phyloP scores from a whole-genome alignment of 2,888 invertebrate species.

The Cremastobaeus sp. region DNA sequence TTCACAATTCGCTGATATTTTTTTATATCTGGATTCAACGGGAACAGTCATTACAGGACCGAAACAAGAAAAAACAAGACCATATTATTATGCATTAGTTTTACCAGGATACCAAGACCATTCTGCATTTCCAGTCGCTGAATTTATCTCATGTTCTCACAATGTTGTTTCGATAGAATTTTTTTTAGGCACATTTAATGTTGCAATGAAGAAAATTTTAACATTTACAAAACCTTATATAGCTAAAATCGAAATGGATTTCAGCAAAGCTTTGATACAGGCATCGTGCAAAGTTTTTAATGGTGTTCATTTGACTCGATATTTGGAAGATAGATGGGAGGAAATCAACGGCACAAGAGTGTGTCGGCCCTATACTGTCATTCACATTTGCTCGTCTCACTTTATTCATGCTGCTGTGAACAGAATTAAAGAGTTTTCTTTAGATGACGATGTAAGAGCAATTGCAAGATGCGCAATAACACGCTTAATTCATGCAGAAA shows the following conservation, averaged over 20 bases:
- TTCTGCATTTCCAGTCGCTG: constrained; percentile 17
- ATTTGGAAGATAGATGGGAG: constrained; percentile 18
- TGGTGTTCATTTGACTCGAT: background rate
- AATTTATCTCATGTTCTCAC: constrained; percentile 18
- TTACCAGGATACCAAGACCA: constrained; percentile 1
- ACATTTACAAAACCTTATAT: background rate
- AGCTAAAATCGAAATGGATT: constrained; percentile 20
- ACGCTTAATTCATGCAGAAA: background rate
- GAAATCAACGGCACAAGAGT: background rate
- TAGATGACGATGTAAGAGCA: background rate
- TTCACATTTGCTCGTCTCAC: constrained; percentile 48
- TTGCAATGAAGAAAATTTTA: constrained; percentile 2
- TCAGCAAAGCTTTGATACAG: constrained; percentile 13
- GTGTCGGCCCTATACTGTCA: constrained; percentile 7
- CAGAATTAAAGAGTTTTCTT: constrained; percentile 17
- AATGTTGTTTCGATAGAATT: constrained; percentile 1
- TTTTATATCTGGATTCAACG: constrained; percentile 27
- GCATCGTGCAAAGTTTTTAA: constrained; percentile 17
- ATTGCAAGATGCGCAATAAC: constrained; percentile 5
- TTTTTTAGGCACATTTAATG: background rate
- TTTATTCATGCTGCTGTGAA: constrained; percentile 28
- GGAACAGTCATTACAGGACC: background rate
- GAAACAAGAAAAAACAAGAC: constrained; percentile 8
- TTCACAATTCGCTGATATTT: constrained; percentile 7
- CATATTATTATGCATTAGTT: constrained; percentile 21